Percentiles rank a stretch among this genome's conserved stretches.
phyloP scores from a whole-genome alignment of 2,888 invertebrate genomes.

The Pristionchus maxplancki region DNA sequence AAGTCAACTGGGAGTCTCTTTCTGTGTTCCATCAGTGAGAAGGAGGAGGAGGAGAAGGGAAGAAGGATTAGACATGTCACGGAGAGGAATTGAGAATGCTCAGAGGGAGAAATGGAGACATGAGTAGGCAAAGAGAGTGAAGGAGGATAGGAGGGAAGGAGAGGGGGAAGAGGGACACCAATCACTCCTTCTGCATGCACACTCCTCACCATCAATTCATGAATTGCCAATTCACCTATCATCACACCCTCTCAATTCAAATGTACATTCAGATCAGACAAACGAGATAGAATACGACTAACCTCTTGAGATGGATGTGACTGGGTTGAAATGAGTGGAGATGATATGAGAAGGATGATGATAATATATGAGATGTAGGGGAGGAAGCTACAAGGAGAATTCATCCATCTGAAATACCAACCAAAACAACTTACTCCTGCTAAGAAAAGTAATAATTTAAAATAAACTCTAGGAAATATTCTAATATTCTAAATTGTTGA shows the following conservation, averaged over 20 bases:
- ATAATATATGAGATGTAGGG: neutral
- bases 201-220: neutral
- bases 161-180: neutral
- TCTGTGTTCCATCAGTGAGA: slow-evolving; percentile 24
- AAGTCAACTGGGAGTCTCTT: neutral
- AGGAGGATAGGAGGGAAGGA: neutral
- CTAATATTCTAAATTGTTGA: neutral
- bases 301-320: neutral
- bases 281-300: neutral
- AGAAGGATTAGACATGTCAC: slow-evolving; percentile 10
- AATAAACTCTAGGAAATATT: neutral
- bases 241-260: neutral
- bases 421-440: too few species aligned
- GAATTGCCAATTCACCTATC: neutral
- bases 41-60: neutral
- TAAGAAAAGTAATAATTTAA: too few species aligned
- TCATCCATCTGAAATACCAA: slow-evolving; percentile 6
- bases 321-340: neutral
- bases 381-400: neutral
- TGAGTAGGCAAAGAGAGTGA: neutral
- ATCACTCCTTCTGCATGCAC: neutral
- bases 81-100: neutral
- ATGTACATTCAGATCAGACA: neutral
- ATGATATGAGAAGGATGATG: neutral
- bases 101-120: neutral